phyloP scores from a whole-genome alignment of 2,888 invertebrate species.

The Tetragonisca angustula region DNA sequence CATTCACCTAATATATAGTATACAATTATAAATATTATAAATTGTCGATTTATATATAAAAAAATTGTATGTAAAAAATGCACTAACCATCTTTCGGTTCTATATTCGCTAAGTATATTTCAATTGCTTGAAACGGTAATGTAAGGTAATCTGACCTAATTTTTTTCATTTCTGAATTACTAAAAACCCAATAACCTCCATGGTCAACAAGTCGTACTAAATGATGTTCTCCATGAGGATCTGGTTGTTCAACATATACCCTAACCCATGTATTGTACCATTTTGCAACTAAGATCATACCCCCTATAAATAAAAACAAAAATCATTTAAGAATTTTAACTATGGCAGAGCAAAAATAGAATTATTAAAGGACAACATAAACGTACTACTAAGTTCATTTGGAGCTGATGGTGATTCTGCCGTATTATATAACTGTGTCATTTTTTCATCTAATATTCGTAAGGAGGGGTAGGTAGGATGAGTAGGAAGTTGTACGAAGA shows the following conservation, averaged over 20 bases:
- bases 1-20: conserved; percentile 86
- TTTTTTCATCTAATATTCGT: conserved; percentile 91
- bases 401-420: conserved; percentile 93
- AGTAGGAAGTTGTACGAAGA: conserved; percentile 97
- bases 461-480: conserved; percentile 96
- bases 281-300: conserved; percentile 95
- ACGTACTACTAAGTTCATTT: conserved; percentile 90
- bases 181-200: conserved; percentile 95
- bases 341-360: not conserved
- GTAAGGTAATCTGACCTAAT: conserved; percentile 97
- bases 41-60: not conserved
- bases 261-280: conserved; percentile 91
- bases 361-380: not conserved
- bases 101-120: conserved; percentile 96
- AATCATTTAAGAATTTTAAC: conserved; percentile 14
- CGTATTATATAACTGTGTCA: conserved; percentile 92
- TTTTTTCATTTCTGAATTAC: conserved; percentile 92
- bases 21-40: conserved; percentile 33
- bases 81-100: conserved; percentile 88
- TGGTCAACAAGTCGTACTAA: conserved; percentile 96
- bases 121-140: conserved; percentile 98
- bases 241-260: conserved; percentile 82
- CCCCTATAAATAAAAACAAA: conserved; percentile 85
- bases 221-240: conserved; percentile 89
- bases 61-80: not conserved